Base-by-base conservation (phyloP, 2,797 vertebrate genomes). In the Furcifer pardalis region DNA sequence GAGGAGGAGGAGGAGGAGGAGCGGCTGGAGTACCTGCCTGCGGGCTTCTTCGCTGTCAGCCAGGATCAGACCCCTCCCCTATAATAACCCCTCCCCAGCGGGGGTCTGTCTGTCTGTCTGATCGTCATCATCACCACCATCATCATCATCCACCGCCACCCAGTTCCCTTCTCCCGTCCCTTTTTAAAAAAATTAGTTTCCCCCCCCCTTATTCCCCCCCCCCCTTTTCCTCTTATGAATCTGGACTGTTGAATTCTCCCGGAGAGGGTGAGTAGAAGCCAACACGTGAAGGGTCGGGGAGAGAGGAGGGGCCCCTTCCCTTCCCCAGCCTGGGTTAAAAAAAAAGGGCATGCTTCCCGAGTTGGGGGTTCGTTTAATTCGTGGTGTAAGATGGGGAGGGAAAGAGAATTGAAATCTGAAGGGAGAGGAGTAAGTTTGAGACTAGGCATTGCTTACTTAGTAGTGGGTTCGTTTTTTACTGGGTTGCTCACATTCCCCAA, bases 241-340 rank as follows among this genome's bases (percentile, higher is more conserved):
- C 91, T 85, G 32, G 79, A 85, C 44, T 63, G 89, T 81, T 37
- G 89, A 91, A 90, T 87, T 90, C 90, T 87, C 88, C 87, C 86
- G 91, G 46, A 90, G 92, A 93, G 94, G 95, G 95, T 95, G 94
- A 96, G 95, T 95, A 88, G 80, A 60, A 85, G 89, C 84, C 32
- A 15, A 63, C 35, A 23, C 44, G 46, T 17, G n/a, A 32, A 2
- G 15, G 23, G 5, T 17, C 2, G 17, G 19, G 52, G 52, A 19
- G 52, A 15, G 52, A 19, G 52, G 44, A 46, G 44, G 3, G 52
- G 21, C 15, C n/a, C n/a, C n/a, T n/a, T n/a, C n/a, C n/a, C n/a
- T n/a, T n/a, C n/a, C n/a, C n/a, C n/a, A n/a, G n/a, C n/a, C n/a
- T n/a, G n/a, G n/a, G n/a, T 65, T 8, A n/a, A 4, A 49, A 15